phyloP scores from a whole-genome alignment of 2,888 invertebrate genomes.

The Amiota mariae region DNA sequence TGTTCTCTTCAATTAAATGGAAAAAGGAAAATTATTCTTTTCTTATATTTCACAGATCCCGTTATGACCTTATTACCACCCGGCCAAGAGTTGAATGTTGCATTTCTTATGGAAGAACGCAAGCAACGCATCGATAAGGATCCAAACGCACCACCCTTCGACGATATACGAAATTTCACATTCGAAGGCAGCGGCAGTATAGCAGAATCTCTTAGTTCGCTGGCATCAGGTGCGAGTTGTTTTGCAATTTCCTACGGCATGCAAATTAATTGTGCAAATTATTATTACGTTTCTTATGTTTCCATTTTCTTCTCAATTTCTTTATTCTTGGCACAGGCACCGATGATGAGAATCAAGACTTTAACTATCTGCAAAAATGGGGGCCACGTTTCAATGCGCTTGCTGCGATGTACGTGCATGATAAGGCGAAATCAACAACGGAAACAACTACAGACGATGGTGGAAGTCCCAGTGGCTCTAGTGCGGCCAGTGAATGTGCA shows the following conservation, averaged over 20 bases:
- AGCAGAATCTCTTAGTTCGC: slow-evolving; percentile 95
- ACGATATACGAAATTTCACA: slow-evolving; percentile 98
- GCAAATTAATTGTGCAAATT: not conserved
- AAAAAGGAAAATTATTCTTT: slow-evolving; percentile 21
- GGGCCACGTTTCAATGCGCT: slow-evolving; percentile 97
- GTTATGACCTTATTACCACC: slow-evolving; percentile 76
- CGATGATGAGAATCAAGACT: slow-evolving; percentile 96
- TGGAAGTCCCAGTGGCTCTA: slow-evolving; percentile 10
- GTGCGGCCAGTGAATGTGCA: slow-evolving; percentile 44
- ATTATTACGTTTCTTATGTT: slow-evolving; percentile 17
- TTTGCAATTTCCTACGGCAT: not conserved
- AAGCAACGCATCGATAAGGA: slow-evolving; percentile 96
- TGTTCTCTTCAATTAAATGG: not conserved
- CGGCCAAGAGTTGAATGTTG: slow-evolving; percentile 88
- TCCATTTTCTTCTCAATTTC: slow-evolving; percentile 15
- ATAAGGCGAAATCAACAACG: slow-evolving; percentile 58
- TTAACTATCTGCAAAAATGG: slow-evolving; percentile 97
- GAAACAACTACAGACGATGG: not conserved
- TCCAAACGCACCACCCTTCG: slow-evolving; percentile 97
- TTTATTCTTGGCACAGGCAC: slow-evolving; percentile 78
- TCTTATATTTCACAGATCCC: slow-evolving; percentile 75
- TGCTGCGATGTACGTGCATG: slow-evolving; percentile 90
- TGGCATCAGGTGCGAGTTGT: slow-evolving; percentile 86
- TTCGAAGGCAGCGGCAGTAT: slow-evolving; percentile 99
- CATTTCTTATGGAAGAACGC: slow-evolving; percentile 96